These are phyloP conservation scores for Sycophila texana DNA, from an alignment of 2,888 invertebrate species.

Conservation along the genomic window DNA sequence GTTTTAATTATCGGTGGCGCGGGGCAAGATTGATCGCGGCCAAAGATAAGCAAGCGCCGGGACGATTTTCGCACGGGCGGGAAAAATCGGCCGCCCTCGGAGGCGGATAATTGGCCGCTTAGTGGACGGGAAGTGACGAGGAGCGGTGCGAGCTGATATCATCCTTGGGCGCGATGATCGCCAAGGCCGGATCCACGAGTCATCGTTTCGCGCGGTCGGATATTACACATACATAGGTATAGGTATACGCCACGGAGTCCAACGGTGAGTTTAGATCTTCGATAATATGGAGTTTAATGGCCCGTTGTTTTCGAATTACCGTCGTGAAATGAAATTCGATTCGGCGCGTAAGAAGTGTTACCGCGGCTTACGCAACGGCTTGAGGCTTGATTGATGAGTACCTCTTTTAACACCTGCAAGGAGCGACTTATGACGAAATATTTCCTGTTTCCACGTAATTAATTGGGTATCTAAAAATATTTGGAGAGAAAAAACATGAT, in stretches of 20 bases:
- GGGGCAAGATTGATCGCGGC: conserved; percentile 27
- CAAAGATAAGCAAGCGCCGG: conserved; percentile 16
- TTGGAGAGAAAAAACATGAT: too few species aligned
- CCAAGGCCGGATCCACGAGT: neutral
- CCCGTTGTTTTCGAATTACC: neutral
- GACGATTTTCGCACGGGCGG: neutral
- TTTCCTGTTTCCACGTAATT: too few species aligned
- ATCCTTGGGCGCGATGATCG: too few species aligned
- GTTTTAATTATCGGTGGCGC: conserved; percentile 36
- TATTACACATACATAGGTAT: too few species aligned
- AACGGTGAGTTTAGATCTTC: conserved; percentile 28
- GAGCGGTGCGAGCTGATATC: neutral
- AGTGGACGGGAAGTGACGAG: too few species aligned
- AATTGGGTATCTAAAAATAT: too few species aligned
- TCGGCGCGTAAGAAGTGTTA: neutral
- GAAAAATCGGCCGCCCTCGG: neutral
- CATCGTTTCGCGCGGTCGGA: neutral
- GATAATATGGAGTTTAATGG: neutral
- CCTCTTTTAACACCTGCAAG: too few species aligned
- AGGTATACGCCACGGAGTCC: neutral
- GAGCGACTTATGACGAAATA: too few species aligned
- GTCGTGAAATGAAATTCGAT: conserved; percentile 12
- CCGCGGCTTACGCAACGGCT: neutral
- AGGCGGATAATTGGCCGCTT: neutral
- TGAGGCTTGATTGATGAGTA: neutral